Conservation (phyloP, 2,888 invertebrate genomes). For the Anticlea derivata region DNA sequence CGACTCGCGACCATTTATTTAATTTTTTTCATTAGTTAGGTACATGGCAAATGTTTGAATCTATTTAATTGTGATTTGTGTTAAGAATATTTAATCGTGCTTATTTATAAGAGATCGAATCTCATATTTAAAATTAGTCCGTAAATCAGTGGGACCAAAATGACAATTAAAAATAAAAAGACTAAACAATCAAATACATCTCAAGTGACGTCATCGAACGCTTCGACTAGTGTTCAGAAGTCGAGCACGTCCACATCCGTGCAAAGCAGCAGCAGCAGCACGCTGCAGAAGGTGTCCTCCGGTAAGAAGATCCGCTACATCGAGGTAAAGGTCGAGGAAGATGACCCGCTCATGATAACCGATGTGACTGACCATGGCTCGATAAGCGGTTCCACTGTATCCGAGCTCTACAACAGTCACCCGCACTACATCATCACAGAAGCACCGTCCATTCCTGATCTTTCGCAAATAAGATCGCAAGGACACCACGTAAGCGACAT, state of each 20-base stretch:
- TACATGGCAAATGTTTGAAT: constrained; percentile 75
- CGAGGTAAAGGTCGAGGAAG: constrained; percentile 81
- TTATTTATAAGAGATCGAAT: constrained; percentile 59
- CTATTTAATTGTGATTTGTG: constrained; percentile 55
- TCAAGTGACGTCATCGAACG: constrained; percentile 70
- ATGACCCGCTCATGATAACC: constrained; percentile 81
- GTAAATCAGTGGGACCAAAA: constrained; percentile 68
- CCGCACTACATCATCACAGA: constrained; percentile 82
- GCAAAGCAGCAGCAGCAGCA: constrained; percentile 71
- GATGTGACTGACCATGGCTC: constrained; percentile 78
- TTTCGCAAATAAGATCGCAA: constrained; percentile 69
- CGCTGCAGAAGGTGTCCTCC: constrained; percentile 71
- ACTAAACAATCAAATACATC: constrained; percentile 76
- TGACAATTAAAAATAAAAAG: constrained; percentile 84
- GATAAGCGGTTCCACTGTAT: constrained; percentile 75
- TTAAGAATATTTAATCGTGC: constrained; percentile 65
- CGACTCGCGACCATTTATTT: constrained; percentile 72
- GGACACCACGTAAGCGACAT: constrained; percentile 74
- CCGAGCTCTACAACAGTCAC: constrained; percentile 79
- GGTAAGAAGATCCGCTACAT: constrained; percentile 81
- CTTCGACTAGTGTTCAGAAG: constrained; percentile 77
- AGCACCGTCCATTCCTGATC: constrained; percentile 75
- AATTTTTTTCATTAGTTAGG: constrained; percentile 44
- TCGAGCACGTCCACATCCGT: constrained; percentile 69
- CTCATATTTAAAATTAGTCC: constrained; percentile 54